A percentile compares a stretch with the other conserved stretches of the same genome.
These are phyloP conservation scores for Drosophila paranaensis DNA, from an alignment of 2,888 invertebrate species.

Conservation along the genomic window DNA sequence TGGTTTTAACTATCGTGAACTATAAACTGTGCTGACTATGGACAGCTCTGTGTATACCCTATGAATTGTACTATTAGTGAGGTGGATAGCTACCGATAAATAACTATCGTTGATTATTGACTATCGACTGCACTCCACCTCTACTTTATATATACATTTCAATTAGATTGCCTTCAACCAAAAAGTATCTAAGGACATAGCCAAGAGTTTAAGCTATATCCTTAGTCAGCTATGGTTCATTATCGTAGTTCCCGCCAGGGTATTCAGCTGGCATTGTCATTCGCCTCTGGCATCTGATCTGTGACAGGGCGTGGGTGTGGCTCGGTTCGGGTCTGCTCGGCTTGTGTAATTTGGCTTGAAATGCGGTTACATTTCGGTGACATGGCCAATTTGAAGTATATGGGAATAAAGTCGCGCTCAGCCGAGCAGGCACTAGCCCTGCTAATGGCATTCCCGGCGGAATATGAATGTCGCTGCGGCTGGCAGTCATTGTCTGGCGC, in stretches of 20 bases:
- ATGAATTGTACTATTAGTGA: too few relatives aligned
- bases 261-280: background rate
- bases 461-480: background rate
- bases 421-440: slow-evolving; percentile 3
- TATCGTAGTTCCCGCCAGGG: background rate
- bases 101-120: too few relatives aligned
- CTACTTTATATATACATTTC: too few relatives aligned
- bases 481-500: slow-evolving; percentile 16
- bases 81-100: too few relatives aligned
- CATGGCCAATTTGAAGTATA: slow-evolving; percentile 28
- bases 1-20: too few relatives aligned
- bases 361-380: slow-evolving; percentile 25
- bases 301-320: background rate
- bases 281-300: slow-evolving; percentile 1
- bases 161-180: too few relatives aligned
- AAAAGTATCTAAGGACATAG: too few relatives aligned
- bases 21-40: too few relatives aligned
- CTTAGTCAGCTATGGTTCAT: background rate
- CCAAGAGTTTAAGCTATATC: background rate
- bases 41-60: too few relatives aligned
- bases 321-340: background rate
- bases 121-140: too few relatives aligned
- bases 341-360: slow-evolving; percentile 24
- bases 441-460: slow-evolving; percentile 2
- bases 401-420: slow-evolving; percentile 10